Evolutionary conservation across 2,113 vertebrate species (phyloP).

Genomic region (Chloebia gouldiae): DNA sequence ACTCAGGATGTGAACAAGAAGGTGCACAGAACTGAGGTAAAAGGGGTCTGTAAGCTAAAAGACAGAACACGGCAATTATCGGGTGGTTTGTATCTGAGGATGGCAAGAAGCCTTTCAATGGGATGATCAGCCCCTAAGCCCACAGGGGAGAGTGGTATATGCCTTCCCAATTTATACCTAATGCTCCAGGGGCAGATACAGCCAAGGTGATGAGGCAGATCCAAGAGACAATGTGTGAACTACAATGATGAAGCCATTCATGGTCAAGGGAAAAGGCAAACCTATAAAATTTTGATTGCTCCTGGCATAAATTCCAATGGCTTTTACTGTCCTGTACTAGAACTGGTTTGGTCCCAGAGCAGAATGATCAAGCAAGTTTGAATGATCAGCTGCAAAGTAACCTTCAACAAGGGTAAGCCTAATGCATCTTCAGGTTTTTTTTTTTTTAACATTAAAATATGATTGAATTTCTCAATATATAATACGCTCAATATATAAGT

Average conservation of each 20-base stretch:
- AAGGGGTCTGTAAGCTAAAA: neutral
- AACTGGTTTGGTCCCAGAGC: neutral
- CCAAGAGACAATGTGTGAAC: neutral
- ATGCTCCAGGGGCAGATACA: fast-evolving
- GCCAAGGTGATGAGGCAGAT: neutral
- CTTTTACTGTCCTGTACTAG: neutral
- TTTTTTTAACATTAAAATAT: neutral
- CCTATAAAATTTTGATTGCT: neutral
- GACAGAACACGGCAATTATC: neutral
- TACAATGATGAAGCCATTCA: neutral
- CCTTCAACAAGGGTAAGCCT: neutral
- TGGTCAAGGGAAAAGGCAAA: neutral
- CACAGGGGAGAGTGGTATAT: neutral
- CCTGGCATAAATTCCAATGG: neutral
- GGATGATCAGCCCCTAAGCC: neutral
- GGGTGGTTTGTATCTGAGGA: fast-evolving
- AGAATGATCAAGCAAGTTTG: fast-evolving
- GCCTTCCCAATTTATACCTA: neutral
- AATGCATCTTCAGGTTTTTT: neutral
- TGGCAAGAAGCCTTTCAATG: neutral
- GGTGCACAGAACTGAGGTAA: neutral
- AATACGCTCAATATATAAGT: too few relatives aligned
- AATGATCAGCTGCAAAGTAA: neutral
- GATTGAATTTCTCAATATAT: neutral
- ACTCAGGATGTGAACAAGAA: neutral